Evolutionary conservation across 2,113 vertebrate genomes (phyloP), one percentile per base, ranked within the genome.

Genomic region (Tor tambroides): DNA sequence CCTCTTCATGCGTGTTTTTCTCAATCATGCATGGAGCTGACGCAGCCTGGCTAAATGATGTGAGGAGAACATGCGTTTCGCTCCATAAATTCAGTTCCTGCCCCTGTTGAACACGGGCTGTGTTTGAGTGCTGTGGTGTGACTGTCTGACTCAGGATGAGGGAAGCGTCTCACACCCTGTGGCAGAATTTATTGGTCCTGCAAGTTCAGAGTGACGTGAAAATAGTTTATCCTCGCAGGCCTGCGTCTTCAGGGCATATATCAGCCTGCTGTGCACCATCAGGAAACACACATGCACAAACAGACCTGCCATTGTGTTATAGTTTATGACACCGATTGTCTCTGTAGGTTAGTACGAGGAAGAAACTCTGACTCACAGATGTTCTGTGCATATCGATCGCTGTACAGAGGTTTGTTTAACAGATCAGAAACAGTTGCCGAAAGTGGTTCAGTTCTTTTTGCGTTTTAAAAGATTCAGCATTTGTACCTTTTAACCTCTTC

Each of bases 61-160:
- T 82, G 89, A 79, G 85, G 67, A 56, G 32, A 83, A 67, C 15
- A 26, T 23, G 6, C 43, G 14, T 81, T 92, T 75, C 12, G 1
- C 56, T 54, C 69, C 63, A 91, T 81, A 85, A 28, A 90, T 86
- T 71, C 79, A 56, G 87, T 86, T 84, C 76, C 63, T 2, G 78
- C 87, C 51, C 82, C 35, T 26, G 87, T 49, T 17, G 51, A 86
- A 91, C 80, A 51, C 56, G 2, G 19, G 75, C 85, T 86, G 67
- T 87, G 86, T 88, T 86, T 78, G 88, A 92, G 86, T 89, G 74
- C 51, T 86, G 88, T 90, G 89, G 43, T 84, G 79, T 4, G 77
- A 76, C 67, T 74, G 90, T 92, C 85, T 88, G 88, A 89, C 84
- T 88, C 59, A 14, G 83, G 61, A 38, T 69, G 69, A 76, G 59